Percentiles rank a stretch among this genome's conserved stretches.
Evolutionary conservation across 2,888 invertebrate species (phyloP).

Genomic region (Hirtodrosophila histrioides): DNA sequence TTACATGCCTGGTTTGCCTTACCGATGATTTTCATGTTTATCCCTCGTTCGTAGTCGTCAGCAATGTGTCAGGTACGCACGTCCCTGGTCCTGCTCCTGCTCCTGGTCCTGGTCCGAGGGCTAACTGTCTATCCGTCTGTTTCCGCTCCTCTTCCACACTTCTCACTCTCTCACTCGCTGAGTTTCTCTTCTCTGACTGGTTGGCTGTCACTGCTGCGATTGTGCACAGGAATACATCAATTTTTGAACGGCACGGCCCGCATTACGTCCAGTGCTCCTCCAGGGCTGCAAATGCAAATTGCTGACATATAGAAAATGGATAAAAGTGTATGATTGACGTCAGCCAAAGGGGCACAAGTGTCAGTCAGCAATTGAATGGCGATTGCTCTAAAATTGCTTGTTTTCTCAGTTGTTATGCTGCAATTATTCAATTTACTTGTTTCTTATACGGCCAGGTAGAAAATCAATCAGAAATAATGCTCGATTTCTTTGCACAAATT

Average conservation of each 20-base stretch:
- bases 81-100: background rate
- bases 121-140: conserved; percentile 42
- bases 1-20: conserved; percentile 56
- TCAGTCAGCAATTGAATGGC: conserved; percentile 20
- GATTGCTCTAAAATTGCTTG: conserved; percentile 14
- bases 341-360: conserved; percentile 29
- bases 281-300: conserved; percentile 49
- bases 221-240: conserved; percentile 51
- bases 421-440: conserved; percentile 15
- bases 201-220: conserved; percentile 44
- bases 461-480: too few relatives aligned
- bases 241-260: conserved; percentile 53
- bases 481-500: too few relatives aligned
- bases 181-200: conserved; percentile 2
- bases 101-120: background rate
- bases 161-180: background rate
- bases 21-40: conserved; percentile 67
- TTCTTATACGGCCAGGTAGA: background rate
- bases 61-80: conserved; percentile 55
- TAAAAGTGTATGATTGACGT: conserved; percentile 35
- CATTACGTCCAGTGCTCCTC: conserved; percentile 34
- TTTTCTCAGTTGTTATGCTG: background rate
- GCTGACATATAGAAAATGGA: conserved; percentile 44
- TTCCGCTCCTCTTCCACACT: conserved; percentile 1
- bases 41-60: conserved; percentile 38